Conservation (phyloP, 2,797 vertebrate species). For the Masticophis lateralis region DNA sequence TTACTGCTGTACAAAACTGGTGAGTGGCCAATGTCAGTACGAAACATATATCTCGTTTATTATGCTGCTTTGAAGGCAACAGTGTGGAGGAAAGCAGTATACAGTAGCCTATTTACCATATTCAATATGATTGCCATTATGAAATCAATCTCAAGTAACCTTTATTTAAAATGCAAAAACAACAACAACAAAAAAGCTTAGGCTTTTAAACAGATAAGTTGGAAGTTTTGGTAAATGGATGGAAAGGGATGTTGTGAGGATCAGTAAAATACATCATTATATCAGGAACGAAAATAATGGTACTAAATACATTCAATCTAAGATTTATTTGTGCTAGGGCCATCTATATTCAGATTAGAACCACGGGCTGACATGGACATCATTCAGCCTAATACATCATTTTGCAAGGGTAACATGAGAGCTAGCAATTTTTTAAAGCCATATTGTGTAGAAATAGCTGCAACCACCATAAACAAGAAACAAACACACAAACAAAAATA, state of each 20-base stretch:
- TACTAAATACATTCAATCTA: not conserved
- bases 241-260: not conserved
- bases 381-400: not conserved
- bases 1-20: constrained; percentile 6
- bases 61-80: constrained; percentile 4
- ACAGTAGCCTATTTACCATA: not conserved
- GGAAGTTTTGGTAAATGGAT: not conserved
- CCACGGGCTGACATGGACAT: not conserved
- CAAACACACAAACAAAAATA: not conserved
- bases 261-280: not conserved
- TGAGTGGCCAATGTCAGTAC: not conserved
- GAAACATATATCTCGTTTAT: not conserved
- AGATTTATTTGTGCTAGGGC: not conserved
- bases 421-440: not conserved
- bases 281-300: not conserved
- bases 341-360: not conserved
- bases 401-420: not conserved
- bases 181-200: not conserved
- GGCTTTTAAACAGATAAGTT: not conserved
- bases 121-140: not conserved
- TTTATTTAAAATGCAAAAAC: not conserved
- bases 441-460: not conserved
- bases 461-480: not conserved
- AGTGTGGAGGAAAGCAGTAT: not conserved
- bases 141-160: not conserved